Conservation (phyloP, 2,113 vertebrate species). For the Burhinus oedicnemus region DNA sequence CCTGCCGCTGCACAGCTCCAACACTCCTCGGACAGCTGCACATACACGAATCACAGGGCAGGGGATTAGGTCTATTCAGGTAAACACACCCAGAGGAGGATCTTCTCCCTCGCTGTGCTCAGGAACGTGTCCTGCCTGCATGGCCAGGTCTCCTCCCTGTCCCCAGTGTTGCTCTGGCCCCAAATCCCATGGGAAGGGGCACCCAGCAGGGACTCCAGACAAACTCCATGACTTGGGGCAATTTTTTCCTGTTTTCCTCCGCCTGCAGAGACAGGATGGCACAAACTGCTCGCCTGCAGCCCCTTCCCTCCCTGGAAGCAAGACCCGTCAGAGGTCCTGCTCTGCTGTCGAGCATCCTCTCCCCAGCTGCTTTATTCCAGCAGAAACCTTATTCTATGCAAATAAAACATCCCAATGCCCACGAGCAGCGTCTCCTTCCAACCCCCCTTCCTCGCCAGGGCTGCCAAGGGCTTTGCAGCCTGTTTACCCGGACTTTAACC, state of each 20-base stretch:
- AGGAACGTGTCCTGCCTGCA: rapidly evolving
- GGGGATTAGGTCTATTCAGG: not conserved
- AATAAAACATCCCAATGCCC: not conserved
- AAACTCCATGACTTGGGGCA: not conserved
- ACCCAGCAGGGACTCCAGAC: not conserved
- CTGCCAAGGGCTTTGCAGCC: not conserved
- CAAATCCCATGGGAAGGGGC: not conserved
- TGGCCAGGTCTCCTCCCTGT: not conserved
- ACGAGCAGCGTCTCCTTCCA: not conserved
- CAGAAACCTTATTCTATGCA: not conserved
- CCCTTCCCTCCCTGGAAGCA: not conserved
- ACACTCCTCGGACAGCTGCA: not conserved
- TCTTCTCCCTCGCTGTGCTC: not conserved
- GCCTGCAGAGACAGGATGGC: not conserved
- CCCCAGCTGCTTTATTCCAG: not conserved
- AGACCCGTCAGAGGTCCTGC: not conserved
- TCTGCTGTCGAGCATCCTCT: not conserved
- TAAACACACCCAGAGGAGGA: not conserved
- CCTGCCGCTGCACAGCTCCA: rapidly evolving
- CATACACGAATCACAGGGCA: not conserved
- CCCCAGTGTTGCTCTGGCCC: not conserved
- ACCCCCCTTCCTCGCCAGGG: not conserved
- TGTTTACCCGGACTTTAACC: conserved; percentile 65
- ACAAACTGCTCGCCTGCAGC: not conserved
- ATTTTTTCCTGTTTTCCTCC: not conserved